Evolutionary conservation across 2,797 vertebrate genomes (phyloP), one percentile per base, ranked within the genome.

Genomic region (Poecilia wingei): DNA sequence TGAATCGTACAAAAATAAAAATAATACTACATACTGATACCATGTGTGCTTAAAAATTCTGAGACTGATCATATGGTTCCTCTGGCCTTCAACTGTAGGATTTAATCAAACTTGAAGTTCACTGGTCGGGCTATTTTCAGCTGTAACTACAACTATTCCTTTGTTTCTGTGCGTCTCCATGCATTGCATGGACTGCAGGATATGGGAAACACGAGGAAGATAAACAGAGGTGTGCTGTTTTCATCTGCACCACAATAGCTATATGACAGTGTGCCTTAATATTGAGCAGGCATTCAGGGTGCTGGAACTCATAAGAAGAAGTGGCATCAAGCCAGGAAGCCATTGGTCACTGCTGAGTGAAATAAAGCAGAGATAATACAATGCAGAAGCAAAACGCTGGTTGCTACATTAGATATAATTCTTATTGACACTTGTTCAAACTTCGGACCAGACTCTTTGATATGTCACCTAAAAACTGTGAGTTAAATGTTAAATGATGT

Each of bases 241-340:
- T 36, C 47, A 41, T 69, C 64, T 77, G 39, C 28, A 20, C 36
- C 39, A 39, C 18, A 53, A 77, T 69, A 55, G 33, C n/a, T 70
- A 18, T 47, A 68, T 68, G 45, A 68, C 20, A 6, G 22, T 55
- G 8, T 70, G n/a, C 47, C 53, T 39, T 51, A 76, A 76, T 76
- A 43, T 49, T 53, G 36, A 43, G 43, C 66, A 70, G 75, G 36
- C 64, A 53, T 28, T 16, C 25, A 53, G 47, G 47, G 16, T 53
- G 47, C 66, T 77, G 64, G 75, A 68, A 51, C 33, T 76, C 61
- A 69, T 53, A 76, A 43, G 13, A 28, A 77, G 18, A 76, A 49
- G 36, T 43, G 53, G 66, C 47, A 53, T 55, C 41, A 53, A 10
- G 31, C 72, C 31, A 39, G 33, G 20, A 55, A 51, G 22, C 47